Conservation (phyloP, 2,888 invertebrate species). For the Ischnus inquisitorius region DNA sequence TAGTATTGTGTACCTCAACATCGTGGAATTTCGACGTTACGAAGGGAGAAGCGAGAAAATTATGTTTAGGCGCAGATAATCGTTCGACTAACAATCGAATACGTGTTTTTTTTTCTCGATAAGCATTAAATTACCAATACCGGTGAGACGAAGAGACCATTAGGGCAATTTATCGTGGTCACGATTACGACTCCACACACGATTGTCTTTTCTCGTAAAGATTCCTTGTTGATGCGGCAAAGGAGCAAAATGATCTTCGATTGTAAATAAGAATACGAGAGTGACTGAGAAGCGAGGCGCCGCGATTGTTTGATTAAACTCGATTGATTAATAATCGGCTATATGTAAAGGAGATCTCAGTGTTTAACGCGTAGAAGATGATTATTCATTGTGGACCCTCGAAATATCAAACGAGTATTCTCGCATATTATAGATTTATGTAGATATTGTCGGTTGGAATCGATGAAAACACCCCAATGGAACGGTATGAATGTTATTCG, state of each 20-base stretch:
- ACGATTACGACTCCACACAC: neutral
- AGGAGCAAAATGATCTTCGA: conserved; percentile 37
- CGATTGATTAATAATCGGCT: conserved; percentile 19
- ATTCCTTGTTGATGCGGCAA: neutral
- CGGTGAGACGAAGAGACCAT: too few relatives aligned
- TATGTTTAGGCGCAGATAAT: neutral
- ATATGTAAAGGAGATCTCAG: conserved; percentile 15
- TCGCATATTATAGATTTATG: conserved; percentile 56
- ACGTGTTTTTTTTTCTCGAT: neutral
- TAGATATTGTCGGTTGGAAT: conserved; percentile 55
- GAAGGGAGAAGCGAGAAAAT: neutral
- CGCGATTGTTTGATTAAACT: conserved; percentile 27
- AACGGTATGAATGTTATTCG: conserved; percentile 9
- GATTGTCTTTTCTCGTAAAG: conserved; percentile 1
- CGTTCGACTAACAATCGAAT: neutral
- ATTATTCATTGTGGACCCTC: conserved; percentile 40
- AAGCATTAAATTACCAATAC: too few relatives aligned
- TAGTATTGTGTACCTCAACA: conserved; percentile 2
- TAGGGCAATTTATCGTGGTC: too few relatives aligned
- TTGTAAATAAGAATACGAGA: conserved; percentile 56
- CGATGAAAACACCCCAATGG: conserved; percentile 22
- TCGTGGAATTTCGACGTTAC: neutral
- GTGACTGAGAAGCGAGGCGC: conserved; percentile 34
- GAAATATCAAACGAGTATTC: conserved; percentile 48
- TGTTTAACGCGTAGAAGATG: conserved; percentile 19